A percentile compares a stretch with the other conserved stretches of the same genome.
Evolutionary conservation across 2,888 invertebrate species (phyloP).

Genomic region (Drosophila atroscutellata): DNA sequence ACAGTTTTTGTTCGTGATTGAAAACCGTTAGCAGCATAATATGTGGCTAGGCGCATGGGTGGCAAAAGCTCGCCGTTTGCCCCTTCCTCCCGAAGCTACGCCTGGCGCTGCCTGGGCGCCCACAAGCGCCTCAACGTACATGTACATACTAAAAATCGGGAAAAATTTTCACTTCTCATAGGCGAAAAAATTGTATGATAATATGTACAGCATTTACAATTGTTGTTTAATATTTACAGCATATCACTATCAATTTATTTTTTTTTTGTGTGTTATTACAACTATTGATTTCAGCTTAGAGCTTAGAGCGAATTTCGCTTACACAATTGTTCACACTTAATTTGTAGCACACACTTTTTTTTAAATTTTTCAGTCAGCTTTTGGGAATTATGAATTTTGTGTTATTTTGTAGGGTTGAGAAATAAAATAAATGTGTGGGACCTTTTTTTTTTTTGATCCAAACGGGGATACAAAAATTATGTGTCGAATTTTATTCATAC

Average conservation of each 20-base stretch:
- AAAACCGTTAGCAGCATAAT: constrained; percentile 50
- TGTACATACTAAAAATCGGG: constrained; percentile 83
- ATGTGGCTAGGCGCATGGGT: constrained; percentile 45
- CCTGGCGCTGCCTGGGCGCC: constrained; percentile 50
- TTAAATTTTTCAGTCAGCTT: constrained; percentile 13
- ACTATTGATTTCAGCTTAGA: constrained; percentile 52
- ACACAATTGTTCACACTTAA: constrained; percentile 53
- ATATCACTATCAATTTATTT: constrained; percentile 17
- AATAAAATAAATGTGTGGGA: constrained; percentile 23
- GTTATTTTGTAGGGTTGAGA: constrained; percentile 6
- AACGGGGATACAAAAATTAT: constrained; percentile 55
- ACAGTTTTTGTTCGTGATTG: constrained; percentile 54
- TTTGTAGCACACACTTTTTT: constrained; percentile 21
- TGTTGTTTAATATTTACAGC: constrained; percentile 7
- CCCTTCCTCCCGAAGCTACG: constrained; percentile 67
- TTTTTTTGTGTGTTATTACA: constrained; percentile 29
- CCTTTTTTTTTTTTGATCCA: constrained; percentile 43
- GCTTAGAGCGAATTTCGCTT: constrained; percentile 51
- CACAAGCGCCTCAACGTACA: constrained; percentile 74
- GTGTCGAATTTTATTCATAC: constrained; percentile 54
- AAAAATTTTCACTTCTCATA: constrained; percentile 77
- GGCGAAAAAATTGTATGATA: constrained; percentile 62
- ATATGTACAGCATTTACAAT: constrained; percentile 11
- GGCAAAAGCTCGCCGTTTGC: constrained; percentile 66
- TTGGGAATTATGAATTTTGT: constrained; percentile 12